A percentile compares a stretch with the other conserved stretches of the same genome.
phyloP scores from a whole-genome alignment of 2,113 vertebrate species.

The Silurus glanis region DNA sequence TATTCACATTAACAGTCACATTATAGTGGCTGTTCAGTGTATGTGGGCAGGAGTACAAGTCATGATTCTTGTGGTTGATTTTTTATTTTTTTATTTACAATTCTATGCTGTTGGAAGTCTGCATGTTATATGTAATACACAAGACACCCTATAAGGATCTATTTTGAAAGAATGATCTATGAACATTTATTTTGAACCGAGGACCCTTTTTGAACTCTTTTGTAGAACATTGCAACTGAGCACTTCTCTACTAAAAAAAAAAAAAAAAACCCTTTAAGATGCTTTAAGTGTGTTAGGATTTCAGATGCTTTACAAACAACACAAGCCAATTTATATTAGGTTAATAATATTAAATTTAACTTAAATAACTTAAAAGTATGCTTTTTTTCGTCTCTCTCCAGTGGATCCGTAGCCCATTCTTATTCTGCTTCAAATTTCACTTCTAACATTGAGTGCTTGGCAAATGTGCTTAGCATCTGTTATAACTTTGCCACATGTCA shows the following conservation, averaged over 20 bases:
- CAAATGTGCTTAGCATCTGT: conserved; percentile 15
- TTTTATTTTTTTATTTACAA: too few species aligned
- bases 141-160: too few species aligned
- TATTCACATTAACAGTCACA: too few species aligned
- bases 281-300: background rate
- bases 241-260: background rate
- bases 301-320: background rate
- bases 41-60: too few species aligned
- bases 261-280: background rate
- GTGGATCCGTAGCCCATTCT: background rate
- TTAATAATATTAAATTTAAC: too few species aligned
- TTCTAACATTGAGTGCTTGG: background rate
- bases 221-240: background rate
- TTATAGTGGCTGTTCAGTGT: too few species aligned
- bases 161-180: too few species aligned
- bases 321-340: background rate
- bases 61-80: too few species aligned
- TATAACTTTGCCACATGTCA: conserved; percentile 12
- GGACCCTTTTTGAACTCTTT: background rate
- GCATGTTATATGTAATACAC: too few species aligned
- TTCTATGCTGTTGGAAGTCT: too few species aligned
- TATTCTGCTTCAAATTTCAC: background rate
- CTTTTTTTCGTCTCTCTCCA: background rate
- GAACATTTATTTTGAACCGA: background rate
- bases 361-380: background rate